Evolutionary conservation across 37 sponge, comb jelly and placozoan genomes (phyloP).

Genomic region (Ephydatia muelleri): DNA sequence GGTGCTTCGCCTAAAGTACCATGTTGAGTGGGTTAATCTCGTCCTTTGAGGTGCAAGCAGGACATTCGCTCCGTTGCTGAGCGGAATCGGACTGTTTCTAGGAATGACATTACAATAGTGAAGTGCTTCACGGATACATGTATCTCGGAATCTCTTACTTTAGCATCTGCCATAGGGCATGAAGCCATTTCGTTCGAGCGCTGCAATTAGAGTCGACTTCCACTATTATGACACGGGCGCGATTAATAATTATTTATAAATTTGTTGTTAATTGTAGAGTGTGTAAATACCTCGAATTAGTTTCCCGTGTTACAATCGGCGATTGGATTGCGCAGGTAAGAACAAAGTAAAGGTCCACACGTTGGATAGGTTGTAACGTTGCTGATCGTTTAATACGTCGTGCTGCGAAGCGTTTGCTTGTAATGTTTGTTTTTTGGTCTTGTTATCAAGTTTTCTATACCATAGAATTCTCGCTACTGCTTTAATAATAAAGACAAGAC

Average conservation of each 20-base stretch:
- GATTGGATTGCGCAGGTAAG: background rate
- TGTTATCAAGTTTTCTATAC: background rate
- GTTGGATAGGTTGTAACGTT: too few species aligned
- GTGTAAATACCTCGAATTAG: background rate
- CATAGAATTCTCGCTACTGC: too few species aligned
- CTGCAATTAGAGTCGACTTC: background rate
- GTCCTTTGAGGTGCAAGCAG: slow-evolving; percentile 2
- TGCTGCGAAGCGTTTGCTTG: background rate
- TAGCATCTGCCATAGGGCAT: background rate
- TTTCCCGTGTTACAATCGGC: background rate
- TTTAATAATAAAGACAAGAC: too few species aligned
- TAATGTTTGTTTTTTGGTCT: background rate
- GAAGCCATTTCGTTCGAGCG: background rate
- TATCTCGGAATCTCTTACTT: background rate
- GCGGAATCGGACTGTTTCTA: background rate
- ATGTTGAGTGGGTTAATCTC: slow-evolving; percentile 15
- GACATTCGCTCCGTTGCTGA: slow-evolving; percentile 7
- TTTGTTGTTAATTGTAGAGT: background rate
- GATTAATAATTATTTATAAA: background rate
- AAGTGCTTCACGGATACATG: background rate
- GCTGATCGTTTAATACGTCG: too few species aligned
- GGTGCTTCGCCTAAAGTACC: background rate
- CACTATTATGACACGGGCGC: too few species aligned
- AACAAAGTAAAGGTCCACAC: background rate
- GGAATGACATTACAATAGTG: background rate